phyloP scores from a whole-genome alignment of 2,797 vertebrate genomes.

The Synaphobranchus kaupii region DNA sequence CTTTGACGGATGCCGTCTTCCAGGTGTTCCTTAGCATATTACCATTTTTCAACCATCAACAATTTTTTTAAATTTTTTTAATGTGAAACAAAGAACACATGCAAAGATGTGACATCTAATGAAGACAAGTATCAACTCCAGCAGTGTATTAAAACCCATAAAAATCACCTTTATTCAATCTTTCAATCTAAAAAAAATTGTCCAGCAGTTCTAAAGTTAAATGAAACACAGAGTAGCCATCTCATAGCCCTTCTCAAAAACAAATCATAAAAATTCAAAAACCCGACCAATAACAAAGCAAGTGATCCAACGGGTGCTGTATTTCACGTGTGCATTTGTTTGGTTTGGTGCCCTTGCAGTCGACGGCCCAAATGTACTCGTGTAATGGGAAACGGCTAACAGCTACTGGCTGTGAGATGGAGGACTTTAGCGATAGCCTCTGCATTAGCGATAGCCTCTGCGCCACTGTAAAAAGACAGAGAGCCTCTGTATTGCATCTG shows the following conservation, averaged over 20 bases:
- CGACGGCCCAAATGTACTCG: not conserved
- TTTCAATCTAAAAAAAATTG: conserved; percentile 40
- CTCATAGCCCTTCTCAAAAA: conserved; percentile 18
- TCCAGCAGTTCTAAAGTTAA: conserved; percentile 79
- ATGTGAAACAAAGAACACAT: not conserved
- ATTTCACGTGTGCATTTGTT: not conserved
- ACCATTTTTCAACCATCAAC: conserved; percentile 41
- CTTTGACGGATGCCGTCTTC: conserved; percentile 53
- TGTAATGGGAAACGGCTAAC: not conserved
- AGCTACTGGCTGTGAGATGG: not conserved
- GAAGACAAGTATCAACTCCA: conserved; percentile 46
- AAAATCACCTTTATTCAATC: not conserved
- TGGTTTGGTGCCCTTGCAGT: not conserved
- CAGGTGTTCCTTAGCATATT: conserved; percentile 46
- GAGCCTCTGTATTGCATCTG: not conserved
- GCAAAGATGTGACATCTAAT: conserved; percentile 56
- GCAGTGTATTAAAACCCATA: not conserved
- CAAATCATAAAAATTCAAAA: conserved; percentile 43
- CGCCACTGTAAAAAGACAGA: not conserved
- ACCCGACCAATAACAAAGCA: conserved; percentile 59
- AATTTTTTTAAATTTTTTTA: not conserved
- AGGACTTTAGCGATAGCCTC: not conserved
- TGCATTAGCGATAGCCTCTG: not conserved
- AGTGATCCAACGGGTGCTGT: not conserved
- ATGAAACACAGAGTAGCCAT: conserved; percentile 80